Evolutionary conservation across 2,113 vertebrate genomes (phyloP).

Genomic region (Lepidothrix coronata): DNA sequence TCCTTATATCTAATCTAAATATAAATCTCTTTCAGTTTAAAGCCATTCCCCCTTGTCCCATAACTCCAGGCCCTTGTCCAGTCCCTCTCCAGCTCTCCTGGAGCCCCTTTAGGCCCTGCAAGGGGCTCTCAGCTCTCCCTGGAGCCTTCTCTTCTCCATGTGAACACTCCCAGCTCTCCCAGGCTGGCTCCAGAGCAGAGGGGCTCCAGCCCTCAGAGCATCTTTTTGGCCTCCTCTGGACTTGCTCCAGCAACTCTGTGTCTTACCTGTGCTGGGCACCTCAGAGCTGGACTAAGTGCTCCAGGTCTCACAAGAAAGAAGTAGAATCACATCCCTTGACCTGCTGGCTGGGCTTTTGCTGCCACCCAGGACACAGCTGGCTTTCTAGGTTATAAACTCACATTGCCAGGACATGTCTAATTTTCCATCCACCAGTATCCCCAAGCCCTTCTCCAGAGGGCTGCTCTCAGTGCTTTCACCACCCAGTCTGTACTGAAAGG

Average conservation of each 20-base stretch:
- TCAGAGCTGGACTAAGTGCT: background rate
- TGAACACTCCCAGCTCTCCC: background rate
- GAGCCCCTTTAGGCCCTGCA: background rate
- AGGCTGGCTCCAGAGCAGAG: background rate
- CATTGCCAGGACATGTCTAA: background rate
- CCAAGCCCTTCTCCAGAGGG: background rate
- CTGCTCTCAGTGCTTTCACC: background rate
- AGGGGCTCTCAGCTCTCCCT: accelerated
- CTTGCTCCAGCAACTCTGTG: accelerated
- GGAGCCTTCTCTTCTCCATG: background rate
- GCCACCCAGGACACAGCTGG: accelerated
- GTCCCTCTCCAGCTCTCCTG: background rate
- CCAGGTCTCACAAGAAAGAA: background rate
- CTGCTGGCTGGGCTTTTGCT: background rate
- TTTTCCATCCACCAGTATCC: background rate
- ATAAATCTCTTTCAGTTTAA: background rate
- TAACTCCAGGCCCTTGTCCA: background rate
- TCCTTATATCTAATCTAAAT: background rate
- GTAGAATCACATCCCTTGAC: background rate
- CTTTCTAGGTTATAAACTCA: accelerated
- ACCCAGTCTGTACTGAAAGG: background rate
- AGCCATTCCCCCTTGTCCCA: background rate
- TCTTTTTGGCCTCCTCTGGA: background rate
- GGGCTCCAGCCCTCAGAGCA: background rate
- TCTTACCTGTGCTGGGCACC: too few relatives aligned